Evolutionary conservation across 2,888 invertebrate genomes (phyloP).

Genomic region (Byasa hedistus): DNA sequence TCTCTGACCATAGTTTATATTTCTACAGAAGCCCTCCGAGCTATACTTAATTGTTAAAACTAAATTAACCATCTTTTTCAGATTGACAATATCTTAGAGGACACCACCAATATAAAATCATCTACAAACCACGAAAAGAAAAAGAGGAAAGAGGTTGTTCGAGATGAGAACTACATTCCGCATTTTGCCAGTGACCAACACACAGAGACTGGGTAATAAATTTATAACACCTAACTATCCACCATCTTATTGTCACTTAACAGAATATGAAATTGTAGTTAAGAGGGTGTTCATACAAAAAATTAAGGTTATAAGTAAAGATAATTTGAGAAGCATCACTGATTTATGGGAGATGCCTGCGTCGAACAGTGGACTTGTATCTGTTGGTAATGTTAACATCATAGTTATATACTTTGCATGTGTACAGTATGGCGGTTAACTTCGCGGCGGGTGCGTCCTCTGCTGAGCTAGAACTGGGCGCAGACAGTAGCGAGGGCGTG

Average conservation of each 20-base stretch:
- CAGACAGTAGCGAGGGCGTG: slow-evolving; percentile 86
- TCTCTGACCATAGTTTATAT: no score
- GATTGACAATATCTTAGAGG: slow-evolving; percentile 33
- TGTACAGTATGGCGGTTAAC: slow-evolving; percentile 84
- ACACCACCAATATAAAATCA: slow-evolving; percentile 29
- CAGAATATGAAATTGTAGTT: no score
- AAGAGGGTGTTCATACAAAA: no score
- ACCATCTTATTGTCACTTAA: not conserved
- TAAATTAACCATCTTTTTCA: slow-evolving; percentile 8
- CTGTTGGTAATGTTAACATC: not conserved
- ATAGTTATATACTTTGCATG: not conserved
- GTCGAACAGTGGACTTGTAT: not conserved
- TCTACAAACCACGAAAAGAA: slow-evolving; percentile 47
- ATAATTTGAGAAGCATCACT: not conserved
- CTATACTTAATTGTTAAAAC: not conserved
- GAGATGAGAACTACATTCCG: slow-evolving; percentile 92
- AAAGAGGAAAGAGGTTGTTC: slow-evolving; percentile 77
- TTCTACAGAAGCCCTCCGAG: no score
- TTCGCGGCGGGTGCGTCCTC: slow-evolving; percentile 90
- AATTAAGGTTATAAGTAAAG: no score
- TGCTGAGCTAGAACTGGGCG: slow-evolving; percentile 90
- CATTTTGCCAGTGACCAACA: slow-evolving; percentile 91
- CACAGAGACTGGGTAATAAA: slow-evolving; percentile 87
- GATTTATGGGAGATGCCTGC: not conserved
- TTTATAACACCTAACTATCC: not conserved